phyloP scores from a whole-genome alignment of 2,113 vertebrate species.

The Pterocles gutturalis region DNA sequence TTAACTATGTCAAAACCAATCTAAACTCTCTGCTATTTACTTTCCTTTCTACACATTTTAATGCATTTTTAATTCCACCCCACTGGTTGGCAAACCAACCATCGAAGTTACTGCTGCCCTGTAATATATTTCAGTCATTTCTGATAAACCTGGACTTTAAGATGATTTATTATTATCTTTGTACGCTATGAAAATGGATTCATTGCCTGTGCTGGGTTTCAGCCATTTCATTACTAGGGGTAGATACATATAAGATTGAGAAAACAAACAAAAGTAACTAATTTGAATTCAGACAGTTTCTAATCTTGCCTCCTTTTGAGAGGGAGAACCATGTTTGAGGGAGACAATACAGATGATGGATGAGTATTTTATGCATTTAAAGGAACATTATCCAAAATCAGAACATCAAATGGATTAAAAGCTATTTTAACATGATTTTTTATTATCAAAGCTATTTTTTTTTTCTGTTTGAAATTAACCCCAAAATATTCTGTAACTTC shows the following conservation, averaged over 20 bases:
- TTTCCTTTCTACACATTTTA: constrained; percentile 75
- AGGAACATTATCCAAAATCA: not conserved
- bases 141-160: constrained; percentile 69
- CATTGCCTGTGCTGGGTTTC: not conserved
- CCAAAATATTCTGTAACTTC: not conserved
- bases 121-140: constrained; percentile 75
- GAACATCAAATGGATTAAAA: not conserved
- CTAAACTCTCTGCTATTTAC: constrained; percentile 67
- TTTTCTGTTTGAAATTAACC: not conserved
- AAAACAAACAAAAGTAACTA: constrained; percentile 16
- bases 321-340: not conserved
- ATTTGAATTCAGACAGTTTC: not conserved
- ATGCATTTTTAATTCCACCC: constrained; percentile 77
- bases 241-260: not conserved
- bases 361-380: not conserved
- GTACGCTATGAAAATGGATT: constrained; percentile 48
- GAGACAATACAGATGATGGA: not conserved
- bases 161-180: constrained; percentile 69
- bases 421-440: not conserved
- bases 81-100: constrained; percentile 74
- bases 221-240: constrained; percentile 24
- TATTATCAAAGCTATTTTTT: not conserved
- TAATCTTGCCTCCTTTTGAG: not conserved
- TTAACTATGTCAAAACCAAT: constrained; percentile 76
- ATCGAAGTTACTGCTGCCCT: constrained; percentile 57